Conservation (phyloP, 1,140 invertebrate genomes). For the Drosophila kurseongensis region DNA sequence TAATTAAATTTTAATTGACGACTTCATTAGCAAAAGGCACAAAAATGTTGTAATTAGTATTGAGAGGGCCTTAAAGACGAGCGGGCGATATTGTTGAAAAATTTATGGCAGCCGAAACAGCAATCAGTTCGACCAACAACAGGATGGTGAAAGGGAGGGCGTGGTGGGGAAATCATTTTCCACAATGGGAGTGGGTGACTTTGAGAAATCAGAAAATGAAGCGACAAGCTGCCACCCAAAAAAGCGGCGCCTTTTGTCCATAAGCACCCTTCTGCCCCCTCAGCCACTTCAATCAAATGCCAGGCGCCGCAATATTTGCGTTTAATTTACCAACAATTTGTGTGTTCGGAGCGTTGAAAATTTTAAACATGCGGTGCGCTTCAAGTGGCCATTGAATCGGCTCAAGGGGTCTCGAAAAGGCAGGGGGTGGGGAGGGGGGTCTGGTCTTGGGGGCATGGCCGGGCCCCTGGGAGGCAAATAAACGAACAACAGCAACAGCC, state of each 20-base stretch:
- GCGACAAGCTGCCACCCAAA: conserved; percentile 49
- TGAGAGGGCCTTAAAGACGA: conserved; percentile 18
- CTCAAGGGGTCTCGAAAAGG: conserved; percentile 13
- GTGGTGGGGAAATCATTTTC: conserved; percentile 3
- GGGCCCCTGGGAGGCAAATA: neutral
- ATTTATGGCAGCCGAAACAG: conserved; percentile 27
- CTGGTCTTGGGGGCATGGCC: neutral
- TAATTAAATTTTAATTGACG: conserved; percentile 44
- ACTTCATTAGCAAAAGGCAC: conserved; percentile 48
- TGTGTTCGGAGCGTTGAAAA: conserved; percentile 57
- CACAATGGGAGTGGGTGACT: neutral
- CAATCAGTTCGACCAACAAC: conserved; percentile 21
- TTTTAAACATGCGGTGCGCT: conserved; percentile 60
- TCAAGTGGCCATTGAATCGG: conserved; percentile 53
- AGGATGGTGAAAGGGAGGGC: conserved; percentile 2
- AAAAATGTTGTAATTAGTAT: conserved; percentile 55
- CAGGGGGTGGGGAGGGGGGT: too few relatives aligned
- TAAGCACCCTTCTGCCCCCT: conserved; percentile 4
- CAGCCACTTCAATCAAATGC: conserved; percentile 55
- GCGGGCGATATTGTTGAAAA: conserved; percentile 26
- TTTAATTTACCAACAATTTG: conserved; percentile 66
- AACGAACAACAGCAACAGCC: conserved; percentile 16
- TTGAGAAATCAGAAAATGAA: conserved; percentile 40
- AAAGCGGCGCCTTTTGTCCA: conserved; percentile 43
- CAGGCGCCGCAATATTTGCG: conserved; percentile 62